Evolutionary conservation across 2,888 invertebrate species (phyloP).

Genomic region (Nomada ferruginata): DNA sequence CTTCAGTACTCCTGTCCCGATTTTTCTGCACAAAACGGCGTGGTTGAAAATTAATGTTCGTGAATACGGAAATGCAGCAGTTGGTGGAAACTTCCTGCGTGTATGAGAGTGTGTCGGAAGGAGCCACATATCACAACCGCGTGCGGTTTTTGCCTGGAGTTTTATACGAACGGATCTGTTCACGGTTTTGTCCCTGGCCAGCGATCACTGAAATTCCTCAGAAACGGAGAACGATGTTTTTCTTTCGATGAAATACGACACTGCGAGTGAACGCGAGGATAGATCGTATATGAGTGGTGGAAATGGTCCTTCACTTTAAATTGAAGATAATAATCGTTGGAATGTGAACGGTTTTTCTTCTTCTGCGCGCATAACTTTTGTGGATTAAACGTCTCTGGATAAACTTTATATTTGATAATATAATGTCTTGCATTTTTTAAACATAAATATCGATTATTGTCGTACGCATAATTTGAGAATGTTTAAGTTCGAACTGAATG

Average conservation of each 20-base stretch:
- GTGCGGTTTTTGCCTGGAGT: background rate
- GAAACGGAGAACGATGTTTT: background rate
- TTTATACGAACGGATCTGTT: conserved; percentile 1
- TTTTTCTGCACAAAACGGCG: background rate
- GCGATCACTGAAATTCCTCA: background rate
- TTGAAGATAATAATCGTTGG: background rate
- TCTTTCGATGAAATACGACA: background rate
- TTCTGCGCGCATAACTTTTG: too few species aligned
- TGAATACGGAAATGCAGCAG: background rate
- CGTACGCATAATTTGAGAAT: background rate
- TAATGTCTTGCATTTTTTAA: too few species aligned
- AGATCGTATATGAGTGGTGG: background rate
- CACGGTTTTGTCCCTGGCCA: background rate
- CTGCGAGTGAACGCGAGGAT: background rate
- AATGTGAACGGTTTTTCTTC: background rate
- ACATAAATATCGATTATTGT: too few species aligned
- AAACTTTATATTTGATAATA: too few species aligned
- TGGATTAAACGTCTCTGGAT: too few species aligned
- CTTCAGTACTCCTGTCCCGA: background rate
- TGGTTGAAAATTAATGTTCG: background rate
- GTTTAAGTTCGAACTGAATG: background rate
- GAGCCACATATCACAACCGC: background rate
- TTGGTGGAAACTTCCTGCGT: background rate
- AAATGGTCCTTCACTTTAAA: background rate
- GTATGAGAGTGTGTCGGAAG: background rate